Evolutionary conservation across 2,113 vertebrate species (phyloP).

Genomic region (Dicaeum eximium): DNA sequence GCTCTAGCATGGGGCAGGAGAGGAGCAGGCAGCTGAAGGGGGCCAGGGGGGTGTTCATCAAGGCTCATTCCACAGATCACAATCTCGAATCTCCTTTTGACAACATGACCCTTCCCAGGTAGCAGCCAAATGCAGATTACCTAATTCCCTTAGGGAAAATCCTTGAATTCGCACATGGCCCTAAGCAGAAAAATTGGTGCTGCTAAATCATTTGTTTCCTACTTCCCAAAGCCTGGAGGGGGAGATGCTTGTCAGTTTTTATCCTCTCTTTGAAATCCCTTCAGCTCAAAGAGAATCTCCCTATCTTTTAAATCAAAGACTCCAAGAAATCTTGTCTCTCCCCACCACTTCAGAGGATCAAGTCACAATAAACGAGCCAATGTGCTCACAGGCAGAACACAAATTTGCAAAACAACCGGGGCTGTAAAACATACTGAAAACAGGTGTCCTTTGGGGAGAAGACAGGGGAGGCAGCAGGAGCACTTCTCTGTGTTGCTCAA

Average conservation of each 20-base stretch:
- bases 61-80: background rate
- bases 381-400: background rate
- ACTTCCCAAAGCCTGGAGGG: conserved; percentile 9
- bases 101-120: background rate
- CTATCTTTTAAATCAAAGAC: conserved; percentile 28
- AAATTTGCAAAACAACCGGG: background rate
- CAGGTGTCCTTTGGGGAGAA: background rate
- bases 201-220: background rate
- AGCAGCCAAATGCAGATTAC: background rate
- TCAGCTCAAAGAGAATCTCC: background rate
- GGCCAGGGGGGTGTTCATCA: background rate
- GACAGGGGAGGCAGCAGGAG: background rate
- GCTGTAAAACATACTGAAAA: background rate
- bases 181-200: background rate
- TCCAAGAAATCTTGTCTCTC: background rate
- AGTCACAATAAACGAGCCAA: background rate
- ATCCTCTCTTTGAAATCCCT: conserved; percentile 15
- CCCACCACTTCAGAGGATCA: background rate
- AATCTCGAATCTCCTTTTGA: background rate
- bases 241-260: conserved; percentile 9
- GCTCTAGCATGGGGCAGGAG: background rate
- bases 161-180: background rate
- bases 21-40: background rate
- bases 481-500: background rate
- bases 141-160: background rate